Evolutionary conservation across 2,888 invertebrate species (phyloP).

Genomic region (Frankliniella fusca): DNA sequence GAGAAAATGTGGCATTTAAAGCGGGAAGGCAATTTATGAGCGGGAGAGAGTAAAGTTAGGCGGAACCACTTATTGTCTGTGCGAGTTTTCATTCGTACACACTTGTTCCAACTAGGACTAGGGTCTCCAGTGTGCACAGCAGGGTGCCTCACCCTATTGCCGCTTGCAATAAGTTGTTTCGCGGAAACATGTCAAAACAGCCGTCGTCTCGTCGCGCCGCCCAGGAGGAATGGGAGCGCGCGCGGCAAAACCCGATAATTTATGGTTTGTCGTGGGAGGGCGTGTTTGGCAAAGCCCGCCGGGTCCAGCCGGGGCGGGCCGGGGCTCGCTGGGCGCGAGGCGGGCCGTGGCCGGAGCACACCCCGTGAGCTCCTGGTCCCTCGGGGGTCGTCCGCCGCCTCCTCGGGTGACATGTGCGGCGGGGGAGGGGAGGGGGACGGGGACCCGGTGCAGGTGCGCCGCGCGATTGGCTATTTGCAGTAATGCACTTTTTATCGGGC

Average conservation of each 20-base stretch:
- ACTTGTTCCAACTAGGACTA: too few relatives aligned
- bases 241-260: background rate
- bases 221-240: background rate
- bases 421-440: background rate
- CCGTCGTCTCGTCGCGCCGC: background rate
- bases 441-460: background rate
- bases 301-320: background rate
- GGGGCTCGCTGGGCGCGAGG: background rate
- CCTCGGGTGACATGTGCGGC: background rate
- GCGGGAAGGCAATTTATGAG: too few relatives aligned
- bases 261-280: background rate
- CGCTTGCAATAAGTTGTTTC: too few relatives aligned
- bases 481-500: constrained; percentile 23
- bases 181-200: background rate
- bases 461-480: constrained; percentile 22
- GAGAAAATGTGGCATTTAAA: too few relatives aligned
- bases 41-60: too few relatives aligned
- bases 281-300: too few relatives aligned
- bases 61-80: too few relatives aligned
- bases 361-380: background rate
- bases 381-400: background rate
- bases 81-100: too few relatives aligned
- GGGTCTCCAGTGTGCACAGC: too few relatives aligned
- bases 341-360: background rate
- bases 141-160: too few relatives aligned